A percentile compares a stretch with the other conserved stretches of the same genome.
phyloP scores from a whole-genome alignment of 2,797 vertebrate genomes.

The Hyperoplus immaculatus region DNA sequence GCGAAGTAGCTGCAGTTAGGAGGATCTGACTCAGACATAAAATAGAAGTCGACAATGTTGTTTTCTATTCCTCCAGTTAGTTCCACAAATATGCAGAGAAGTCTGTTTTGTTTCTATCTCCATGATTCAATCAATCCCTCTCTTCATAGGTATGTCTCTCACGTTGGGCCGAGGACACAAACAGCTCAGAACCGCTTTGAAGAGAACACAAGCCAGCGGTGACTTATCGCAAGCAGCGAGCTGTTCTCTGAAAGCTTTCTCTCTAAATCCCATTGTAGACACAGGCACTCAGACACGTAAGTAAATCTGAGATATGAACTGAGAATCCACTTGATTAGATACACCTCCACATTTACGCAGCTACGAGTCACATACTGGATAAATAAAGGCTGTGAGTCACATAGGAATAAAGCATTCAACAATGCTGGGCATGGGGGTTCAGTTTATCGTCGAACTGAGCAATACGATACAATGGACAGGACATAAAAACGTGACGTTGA shows the following conservation, averaged over 20 bases:
- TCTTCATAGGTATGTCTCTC: constrained; percentile 16
- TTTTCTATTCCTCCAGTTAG: constrained; percentile 10
- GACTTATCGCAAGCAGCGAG: neutral
- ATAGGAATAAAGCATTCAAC: constrained; percentile 30
- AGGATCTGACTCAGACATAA: neutral
- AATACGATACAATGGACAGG: constrained; percentile 12
- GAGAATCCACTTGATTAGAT: constrained; percentile 62
- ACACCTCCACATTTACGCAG: constrained; percentile 58
- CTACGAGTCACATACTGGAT: constrained; percentile 44
- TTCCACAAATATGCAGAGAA: constrained; percentile 4
- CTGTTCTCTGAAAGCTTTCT: constrained; percentile 40
- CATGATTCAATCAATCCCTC: constrained; percentile 9
- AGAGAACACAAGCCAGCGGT: constrained; percentile 9
- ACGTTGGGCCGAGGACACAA: constrained; percentile 40
- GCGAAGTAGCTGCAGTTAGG: neutral
- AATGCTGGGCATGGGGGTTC: constrained; percentile 14
- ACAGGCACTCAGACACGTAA: constrained; percentile 37
- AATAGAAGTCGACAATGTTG: neutral
- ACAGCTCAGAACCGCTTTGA: constrained; percentile 25
- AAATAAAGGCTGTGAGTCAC: constrained; percentile 65
- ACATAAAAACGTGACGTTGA: constrained; percentile 19
- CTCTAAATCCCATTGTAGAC: constrained; percentile 25
- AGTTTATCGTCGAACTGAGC: constrained; percentile 31
- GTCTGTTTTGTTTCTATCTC: constrained; percentile 28
- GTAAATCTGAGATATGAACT: constrained; percentile 54